Evolutionary conservation across 2,888 invertebrate species (phyloP).

Genomic region (Seira musarum): DNA sequence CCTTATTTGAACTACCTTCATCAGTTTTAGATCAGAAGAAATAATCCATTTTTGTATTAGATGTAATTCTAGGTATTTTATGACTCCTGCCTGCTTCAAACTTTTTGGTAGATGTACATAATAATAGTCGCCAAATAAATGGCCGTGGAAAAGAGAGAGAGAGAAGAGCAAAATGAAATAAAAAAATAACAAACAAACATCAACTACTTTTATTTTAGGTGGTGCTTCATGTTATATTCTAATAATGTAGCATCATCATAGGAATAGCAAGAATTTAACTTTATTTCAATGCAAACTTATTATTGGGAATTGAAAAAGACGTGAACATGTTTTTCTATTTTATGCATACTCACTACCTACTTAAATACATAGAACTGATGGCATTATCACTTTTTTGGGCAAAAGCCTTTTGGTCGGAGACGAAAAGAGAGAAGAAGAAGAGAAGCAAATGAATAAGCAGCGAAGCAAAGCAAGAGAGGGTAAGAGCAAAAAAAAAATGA

Average conservation of each 20-base stretch:
- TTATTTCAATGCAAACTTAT: conserved; percentile 13
- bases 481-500: not conserved
- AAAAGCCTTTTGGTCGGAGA: not conserved
- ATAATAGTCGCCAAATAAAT: conserved; percentile 4
- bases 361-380: conserved; percentile 7
- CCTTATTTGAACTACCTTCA: not conserved
- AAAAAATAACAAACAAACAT: not conserved
- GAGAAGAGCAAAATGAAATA: no score
- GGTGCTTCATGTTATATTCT: conserved; percentile 13
- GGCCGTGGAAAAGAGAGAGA: no score
- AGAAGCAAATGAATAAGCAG: not conserved
- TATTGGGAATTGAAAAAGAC: conserved; percentile 34
- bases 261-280: conserved; percentile 5
- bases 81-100: no score
- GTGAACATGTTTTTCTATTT: not conserved
- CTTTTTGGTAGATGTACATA: no score
- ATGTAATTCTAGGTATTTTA: conserved; percentile 19
- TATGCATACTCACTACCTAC: conserved; percentile 1
- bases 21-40: conserved; percentile 9
- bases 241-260: conserved; percentile 1
- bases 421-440: not conserved
- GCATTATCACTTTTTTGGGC: conserved; percentile 19
- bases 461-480: not conserved
- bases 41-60: conserved; percentile 30
- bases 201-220: not conserved